Evolutionary conservation across 35 echinoderm and acorn worm species (phyloP), one percentile per base, ranked within the genome.

Genomic region (Anneissia japonica): DNA sequence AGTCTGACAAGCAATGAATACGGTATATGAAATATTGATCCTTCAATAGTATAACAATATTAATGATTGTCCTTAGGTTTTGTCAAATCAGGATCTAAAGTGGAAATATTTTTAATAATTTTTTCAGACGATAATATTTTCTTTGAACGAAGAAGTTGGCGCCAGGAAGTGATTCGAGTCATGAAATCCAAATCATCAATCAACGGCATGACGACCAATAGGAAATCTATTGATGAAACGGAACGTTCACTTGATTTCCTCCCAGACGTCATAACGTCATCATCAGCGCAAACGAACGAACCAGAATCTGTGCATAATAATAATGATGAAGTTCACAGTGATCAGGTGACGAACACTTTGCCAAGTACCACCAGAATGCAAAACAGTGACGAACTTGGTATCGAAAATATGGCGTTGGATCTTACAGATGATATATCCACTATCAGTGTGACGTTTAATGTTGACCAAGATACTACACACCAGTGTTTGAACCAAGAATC

Each of bases 81-180:
- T 13, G 80, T 82, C 1, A 30, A 26, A 14, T 36, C 4, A 5
- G 11, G 19, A 41, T 41, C 74, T 21, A 31, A 21, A 21, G 56
- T 17, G 0, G 30, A 21, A 29, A 73, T 73, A 38, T 80, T 12
- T 0, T 23, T 38, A 1, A n/a, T n/a, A n/a, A n/a, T 83, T 26
- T 83, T 74, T 38, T 38, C 35, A 85, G 83, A 85, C 31, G 35
- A 85, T 75, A 85, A 85, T 39, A 85, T 85, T 13, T 85, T 85
- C 32, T 85, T 74, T 39, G 23, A 73, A 39, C 37, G 83, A 73
- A 64, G 72, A 30, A 85, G 83, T 38, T 85, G 83, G 83, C 64
- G 73, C 31, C 83, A 85, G 21, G 74, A 73, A n/a, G 56, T 72
- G 6, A 72, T 74, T 16, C 83, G 83, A 4, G 72, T 3, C 11